A percentile compares a stretch with the other conserved stretches of the same genome.
Conservation (phyloP, 2,888 invertebrate genomes). For the Leptogaster cylindrica region DNA sequence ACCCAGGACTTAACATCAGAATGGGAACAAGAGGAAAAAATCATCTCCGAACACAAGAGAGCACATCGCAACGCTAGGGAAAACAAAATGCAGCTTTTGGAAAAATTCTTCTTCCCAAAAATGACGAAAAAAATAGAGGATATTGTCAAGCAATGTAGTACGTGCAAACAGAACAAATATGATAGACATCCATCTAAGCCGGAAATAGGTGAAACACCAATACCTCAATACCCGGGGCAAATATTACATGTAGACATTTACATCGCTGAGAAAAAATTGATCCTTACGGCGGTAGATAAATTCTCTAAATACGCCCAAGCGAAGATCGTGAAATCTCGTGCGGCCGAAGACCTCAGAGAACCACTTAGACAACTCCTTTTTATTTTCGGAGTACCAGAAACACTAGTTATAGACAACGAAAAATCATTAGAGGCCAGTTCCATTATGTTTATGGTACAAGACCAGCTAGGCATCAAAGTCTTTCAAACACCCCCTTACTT, state of each 20-base stretch:
- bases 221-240: conserved; percentile 44
- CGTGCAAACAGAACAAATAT: conserved; percentile 43
- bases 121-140: conserved; percentile 43
- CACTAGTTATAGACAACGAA: conserved; percentile 46
- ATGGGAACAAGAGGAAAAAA: neutral
- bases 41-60: conserved; percentile 5
- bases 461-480: conserved; percentile 38
- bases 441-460: conserved; percentile 40
- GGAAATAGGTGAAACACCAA: conserved; percentile 42
- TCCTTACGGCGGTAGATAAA: conserved; percentile 44
- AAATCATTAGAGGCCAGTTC: conserved; percentile 42
- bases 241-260: conserved; percentile 43
- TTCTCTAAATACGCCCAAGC: conserved; percentile 10
- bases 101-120: conserved; percentile 44
- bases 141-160: conserved; percentile 41
- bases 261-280: conserved; percentile 36
- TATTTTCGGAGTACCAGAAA: conserved; percentile 43
- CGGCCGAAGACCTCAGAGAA: conserved; percentile 39
- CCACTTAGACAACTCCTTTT: conserved; percentile 45
- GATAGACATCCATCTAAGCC: conserved; percentile 41
- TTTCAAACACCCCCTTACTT: conserved; percentile 12
- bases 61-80: conserved; percentile 1
- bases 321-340: conserved; percentile 16
- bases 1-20: neutral
- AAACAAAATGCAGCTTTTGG: conserved; percentile 6